These are phyloP conservation scores for Caenorhabditis zanzibari DNA, from an alignment of 2,888 invertebrate species.

Conservation along the genomic window DNA sequence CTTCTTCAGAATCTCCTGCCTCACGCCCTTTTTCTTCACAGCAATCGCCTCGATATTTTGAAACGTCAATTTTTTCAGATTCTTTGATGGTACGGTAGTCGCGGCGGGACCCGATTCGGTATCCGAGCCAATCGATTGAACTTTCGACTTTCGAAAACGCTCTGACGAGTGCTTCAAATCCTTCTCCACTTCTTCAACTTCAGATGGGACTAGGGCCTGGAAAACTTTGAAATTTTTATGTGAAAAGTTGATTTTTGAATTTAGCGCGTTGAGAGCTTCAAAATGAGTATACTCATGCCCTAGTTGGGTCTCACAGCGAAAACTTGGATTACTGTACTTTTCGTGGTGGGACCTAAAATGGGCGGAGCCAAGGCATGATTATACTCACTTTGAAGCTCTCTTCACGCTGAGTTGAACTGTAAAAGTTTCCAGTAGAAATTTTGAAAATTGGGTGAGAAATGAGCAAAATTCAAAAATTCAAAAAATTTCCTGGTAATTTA, in stretches of 20 bases:
- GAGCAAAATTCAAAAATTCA: too few species aligned
- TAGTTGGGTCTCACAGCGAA: not conserved
- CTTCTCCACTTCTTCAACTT: conserved; percentile 46
- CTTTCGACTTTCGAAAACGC: conserved; percentile 42
- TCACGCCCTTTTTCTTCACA: conserved; percentile 37
- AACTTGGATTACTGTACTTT: not conserved
- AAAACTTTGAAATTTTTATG: not conserved
- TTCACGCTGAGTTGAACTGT: not conserved
- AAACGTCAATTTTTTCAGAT: conserved; percentile 34
- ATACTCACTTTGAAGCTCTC: not conserved
- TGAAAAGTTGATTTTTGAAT: not conserved
- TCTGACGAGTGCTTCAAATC: conserved; percentile 40
- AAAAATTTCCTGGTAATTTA: not conserved
- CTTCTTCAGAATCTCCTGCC: conserved; percentile 54
- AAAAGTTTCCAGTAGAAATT: not conserved
- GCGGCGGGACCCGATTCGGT: not conserved
- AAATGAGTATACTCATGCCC: not conserved
- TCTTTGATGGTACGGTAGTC: not conserved
- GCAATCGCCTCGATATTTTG: conserved; percentile 51
- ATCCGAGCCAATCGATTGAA: not conserved
- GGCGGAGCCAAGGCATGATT: not conserved
- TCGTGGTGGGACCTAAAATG: not conserved
- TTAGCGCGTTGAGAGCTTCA: not conserved
- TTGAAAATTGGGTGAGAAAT: not conserved
- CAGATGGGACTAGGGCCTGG: conserved; percentile 5